Base-by-base conservation (phyloP, 2,113 vertebrate genomes). In the Desmodus rotundus region DNA sequence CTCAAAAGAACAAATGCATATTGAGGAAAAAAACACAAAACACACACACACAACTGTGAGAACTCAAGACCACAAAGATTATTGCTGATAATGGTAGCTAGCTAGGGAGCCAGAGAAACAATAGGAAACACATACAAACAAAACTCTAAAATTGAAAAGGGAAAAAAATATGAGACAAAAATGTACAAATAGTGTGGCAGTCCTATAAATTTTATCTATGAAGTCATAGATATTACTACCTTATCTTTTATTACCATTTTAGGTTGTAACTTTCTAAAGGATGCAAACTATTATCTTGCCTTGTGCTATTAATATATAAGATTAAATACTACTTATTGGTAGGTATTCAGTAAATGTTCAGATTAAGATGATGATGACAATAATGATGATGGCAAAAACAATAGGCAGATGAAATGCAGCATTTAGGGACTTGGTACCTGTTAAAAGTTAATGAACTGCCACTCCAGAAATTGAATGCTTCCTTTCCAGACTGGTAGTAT, bases 391-490 rank as follows among this genome's bases (percentile, higher is more conserved):
- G 82, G 91, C 92, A 94, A 81, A 97, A 91, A 96, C 80, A 91
- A 92, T 1, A 94, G 67, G 84, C 33, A 65, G 88, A 84, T 92
- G 88, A 95, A 96, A 97, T 76, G 92, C 33, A 95, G 94, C 82
- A 96, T 87, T 97, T 88, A 89, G 91, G 82, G 82, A 96, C 91
- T 96, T 94, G 86, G 94, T 97, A 96, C 92, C 96, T 97, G 88
- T 94, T 97, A 93, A 95, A 97, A 93, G 87, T 93, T 96, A 97
- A 96, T 95, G 90, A 95, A 97, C 85, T 96, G 96, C 52, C 96
- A 97, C 89, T 95, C 97, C 95, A 96, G 96, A 98, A 92, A 95
- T 50, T 96, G 92, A 97, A 96, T 20, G 91, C 63, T 94, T 97
- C 94, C 95, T 97, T 85, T 95, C 93, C 95, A 97, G 61, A 97